phyloP scores from a whole-genome alignment of 2,797 vertebrate species.

The Enteromius fasciolatus region DNA sequence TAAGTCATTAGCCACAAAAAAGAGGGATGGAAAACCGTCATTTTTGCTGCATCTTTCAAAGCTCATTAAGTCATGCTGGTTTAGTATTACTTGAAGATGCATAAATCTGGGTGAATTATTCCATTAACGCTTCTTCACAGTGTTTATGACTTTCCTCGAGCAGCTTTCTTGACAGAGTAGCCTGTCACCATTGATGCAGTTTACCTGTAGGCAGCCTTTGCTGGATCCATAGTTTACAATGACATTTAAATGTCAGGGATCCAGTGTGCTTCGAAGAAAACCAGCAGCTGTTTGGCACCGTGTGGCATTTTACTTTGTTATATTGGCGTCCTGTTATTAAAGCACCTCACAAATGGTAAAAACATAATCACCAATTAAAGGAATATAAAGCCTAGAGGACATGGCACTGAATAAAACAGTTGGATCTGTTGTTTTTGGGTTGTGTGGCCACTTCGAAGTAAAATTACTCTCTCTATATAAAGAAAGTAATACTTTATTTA shows the following conservation, averaged over 20 bases:
- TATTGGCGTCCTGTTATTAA: not conserved
- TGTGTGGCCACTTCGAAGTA: not conserved
- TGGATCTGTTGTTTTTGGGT: not conserved
- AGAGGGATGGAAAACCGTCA: not conserved
- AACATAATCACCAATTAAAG: not conserved
- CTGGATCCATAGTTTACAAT: constrained; percentile 20
- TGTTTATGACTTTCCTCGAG: not conserved
- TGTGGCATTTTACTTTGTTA: not conserved
- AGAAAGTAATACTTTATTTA: not conserved
- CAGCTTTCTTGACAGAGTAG: not conserved
- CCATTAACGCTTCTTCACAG: not conserved
- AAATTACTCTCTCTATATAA: not conserved
- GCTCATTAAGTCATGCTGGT: not conserved
- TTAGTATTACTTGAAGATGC: not conserved
- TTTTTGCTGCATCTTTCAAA: not conserved
- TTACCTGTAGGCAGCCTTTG: not conserved
- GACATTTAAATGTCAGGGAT: constrained; percentile 55
- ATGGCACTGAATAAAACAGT: not conserved
- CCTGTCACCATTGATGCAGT: not conserved
- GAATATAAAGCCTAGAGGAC: not conserved
- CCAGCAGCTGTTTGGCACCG: not conserved
- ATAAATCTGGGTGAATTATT: not conserved
- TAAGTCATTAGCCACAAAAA: not conserved
- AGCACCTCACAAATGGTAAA: not conserved
- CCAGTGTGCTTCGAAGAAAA: not conserved